Evolutionary conservation across 2,797 vertebrate genomes (phyloP), one percentile per base, ranked within the genome.

Genomic region (Sitta carolinensis): DNA sequence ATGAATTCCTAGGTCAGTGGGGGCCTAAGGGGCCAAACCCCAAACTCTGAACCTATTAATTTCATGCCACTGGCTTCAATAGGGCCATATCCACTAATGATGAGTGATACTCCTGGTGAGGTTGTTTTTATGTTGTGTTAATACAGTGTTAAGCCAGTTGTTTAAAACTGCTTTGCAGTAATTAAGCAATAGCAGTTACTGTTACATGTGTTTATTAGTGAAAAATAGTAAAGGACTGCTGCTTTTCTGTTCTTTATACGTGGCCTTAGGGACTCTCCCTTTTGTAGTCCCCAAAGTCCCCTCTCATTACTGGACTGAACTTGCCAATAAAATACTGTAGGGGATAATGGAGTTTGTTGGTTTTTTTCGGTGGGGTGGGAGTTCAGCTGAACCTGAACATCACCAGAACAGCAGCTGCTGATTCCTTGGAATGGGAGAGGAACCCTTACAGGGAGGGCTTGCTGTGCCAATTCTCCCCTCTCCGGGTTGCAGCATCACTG

Each of bases 91-190:
- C 87, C 94, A 93, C 82, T 84, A 93, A 93, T 63, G 87, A 63
- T 2, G 52, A 69, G 91, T 34, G 87, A 85, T 95, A 93, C 43
- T 84, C 92, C 84, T 94, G 40, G 72, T 89, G 89, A 2, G n/a
- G 87, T 94, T 93, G 79, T 86, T 94, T 97, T 97, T 96, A 96
- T 52, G 87, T 92, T 58, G 79, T 97, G 96, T 93, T 96, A 96
- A 97, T 92, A 95, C 87, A 84, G 92, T 95, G 95, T 93, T 92
- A 97, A 97, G 94, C 85, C 89, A 95, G 96, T 94, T 95, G 94
- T 95, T 96, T 96, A 95, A 96, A 96, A 91, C 84, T 96, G 87
- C 73, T 95, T 97, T 94, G 87, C 91, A 86, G 63, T 94, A 96
- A 97, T 95, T 97, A 96, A 96, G 87, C 86, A 92, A 91, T 79